phyloP scores from a whole-genome alignment of 2,113 vertebrate species.

The Morone chrysops region DNA sequence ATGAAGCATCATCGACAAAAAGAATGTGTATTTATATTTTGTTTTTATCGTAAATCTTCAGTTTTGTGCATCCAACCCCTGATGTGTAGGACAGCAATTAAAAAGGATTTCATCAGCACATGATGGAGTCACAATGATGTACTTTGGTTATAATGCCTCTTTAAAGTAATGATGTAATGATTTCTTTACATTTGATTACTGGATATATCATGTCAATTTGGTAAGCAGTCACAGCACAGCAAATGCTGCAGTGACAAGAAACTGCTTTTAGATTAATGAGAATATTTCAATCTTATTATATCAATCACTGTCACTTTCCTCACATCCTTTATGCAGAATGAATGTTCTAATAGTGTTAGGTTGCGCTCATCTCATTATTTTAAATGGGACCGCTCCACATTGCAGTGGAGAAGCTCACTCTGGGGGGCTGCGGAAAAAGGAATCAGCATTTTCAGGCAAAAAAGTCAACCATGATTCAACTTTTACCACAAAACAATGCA shows the following conservation, averaged over 20 bases:
- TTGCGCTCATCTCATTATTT: background rate
- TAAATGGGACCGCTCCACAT: background rate
- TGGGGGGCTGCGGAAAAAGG: too few species aligned
- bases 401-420: too few species aligned
- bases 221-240: background rate
- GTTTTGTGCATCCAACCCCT: background rate
- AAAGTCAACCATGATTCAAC: background rate
- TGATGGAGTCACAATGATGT: background rate
- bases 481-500: background rate
- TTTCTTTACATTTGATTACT: slow-evolving; percentile 28
- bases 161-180: slow-evolving; percentile 28
- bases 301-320: background rate
- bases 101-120: background rate
- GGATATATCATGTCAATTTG: slow-evolving; percentile 12
- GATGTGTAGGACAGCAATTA: background rate
- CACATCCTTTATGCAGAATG: background rate
- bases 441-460: too few species aligned
- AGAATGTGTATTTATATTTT: background rate
- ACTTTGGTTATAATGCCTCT: background rate
- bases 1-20: background rate
- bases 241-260: background rate
- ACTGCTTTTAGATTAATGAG: slow-evolving; percentile 42
- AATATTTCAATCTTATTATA: background rate
- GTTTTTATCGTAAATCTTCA: background rate
- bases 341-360: background rate